Conservation (phyloP, 2,113 vertebrate species). For the Dasypus novemcinctus region DNA sequence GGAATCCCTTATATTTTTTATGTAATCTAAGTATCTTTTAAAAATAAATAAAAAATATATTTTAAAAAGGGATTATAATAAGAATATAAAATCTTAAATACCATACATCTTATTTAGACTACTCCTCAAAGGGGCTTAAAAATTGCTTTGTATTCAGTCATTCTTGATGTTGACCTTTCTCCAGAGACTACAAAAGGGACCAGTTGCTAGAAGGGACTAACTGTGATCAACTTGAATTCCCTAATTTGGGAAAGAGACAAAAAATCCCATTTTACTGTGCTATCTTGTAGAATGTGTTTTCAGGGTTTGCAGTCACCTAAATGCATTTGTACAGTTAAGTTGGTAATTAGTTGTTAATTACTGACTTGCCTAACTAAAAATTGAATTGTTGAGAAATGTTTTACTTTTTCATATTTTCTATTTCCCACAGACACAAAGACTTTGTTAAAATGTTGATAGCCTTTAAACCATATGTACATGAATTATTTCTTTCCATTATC, state of each 20-base stretch:
- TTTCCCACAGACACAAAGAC: background rate
- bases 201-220: too few relatives aligned
- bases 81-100: background rate
- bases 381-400: background rate
- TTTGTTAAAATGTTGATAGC: background rate
- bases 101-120: fast-evolving
- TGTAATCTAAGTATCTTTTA: too few relatives aligned
- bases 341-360: background rate
- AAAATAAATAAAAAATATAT: too few relatives aligned
- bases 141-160: background rate
- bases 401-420: background rate
- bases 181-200: background rate
- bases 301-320: background rate
- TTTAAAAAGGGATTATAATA: background rate
- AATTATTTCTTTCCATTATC: background rate
- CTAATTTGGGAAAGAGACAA: fast-evolving
- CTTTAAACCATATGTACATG: background rate
- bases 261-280: fast-evolving
- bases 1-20: too few relatives aligned
- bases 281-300: background rate
- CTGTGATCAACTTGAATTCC: background rate
- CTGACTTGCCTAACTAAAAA: background rate
- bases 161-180: background rate
- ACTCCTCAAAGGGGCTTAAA: background rate
- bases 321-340: background rate